These are phyloP conservation scores for Mus musculus DNA, from an alignment of 2,113 vertebrate species.

Conservation along the genomic window DNA sequence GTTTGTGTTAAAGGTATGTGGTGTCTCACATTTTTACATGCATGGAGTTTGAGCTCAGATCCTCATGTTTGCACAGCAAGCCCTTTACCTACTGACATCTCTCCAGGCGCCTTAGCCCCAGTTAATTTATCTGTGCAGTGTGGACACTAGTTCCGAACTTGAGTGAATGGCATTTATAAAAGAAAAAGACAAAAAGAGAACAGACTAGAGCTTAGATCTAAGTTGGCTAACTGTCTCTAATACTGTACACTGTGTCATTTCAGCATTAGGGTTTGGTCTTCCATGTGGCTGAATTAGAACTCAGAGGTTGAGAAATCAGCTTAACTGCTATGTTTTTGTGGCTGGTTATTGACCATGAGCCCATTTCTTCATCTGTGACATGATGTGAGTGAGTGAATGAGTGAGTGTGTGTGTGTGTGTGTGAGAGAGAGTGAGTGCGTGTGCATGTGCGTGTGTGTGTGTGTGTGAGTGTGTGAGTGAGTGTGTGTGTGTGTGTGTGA, in stretches of 20 bases:
- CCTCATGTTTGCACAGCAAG: not conserved
- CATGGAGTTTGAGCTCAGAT: too few relatives aligned
- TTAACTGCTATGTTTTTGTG: not conserved
- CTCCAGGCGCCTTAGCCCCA: not conserved
- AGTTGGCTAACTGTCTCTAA: not conserved
- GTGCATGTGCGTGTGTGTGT: not conserved
- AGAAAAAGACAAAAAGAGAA: not conserved
- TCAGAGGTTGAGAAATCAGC: not conserved
- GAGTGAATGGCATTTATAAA: slow-evolving; percentile 8
- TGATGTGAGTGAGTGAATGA: too few relatives aligned
- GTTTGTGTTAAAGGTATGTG: not conserved
- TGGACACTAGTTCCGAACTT: not conserved
- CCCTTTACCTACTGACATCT: not conserved
- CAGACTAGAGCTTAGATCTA: not conserved
- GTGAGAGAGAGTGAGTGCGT: too few relatives aligned
- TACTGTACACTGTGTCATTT: not conserved
- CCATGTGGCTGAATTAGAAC: not conserved
- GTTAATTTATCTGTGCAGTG: not conserved
- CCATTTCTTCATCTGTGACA: not conserved
- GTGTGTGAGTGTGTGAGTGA: not conserved
- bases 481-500: not conserved
- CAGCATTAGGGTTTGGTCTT: not conserved
- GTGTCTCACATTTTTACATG: not conserved
- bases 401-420: too few relatives aligned
- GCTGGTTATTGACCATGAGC: not conserved